phyloP scores from a whole-genome alignment of 2,888 invertebrate species.

The Chydorus sphaericus region DNA sequence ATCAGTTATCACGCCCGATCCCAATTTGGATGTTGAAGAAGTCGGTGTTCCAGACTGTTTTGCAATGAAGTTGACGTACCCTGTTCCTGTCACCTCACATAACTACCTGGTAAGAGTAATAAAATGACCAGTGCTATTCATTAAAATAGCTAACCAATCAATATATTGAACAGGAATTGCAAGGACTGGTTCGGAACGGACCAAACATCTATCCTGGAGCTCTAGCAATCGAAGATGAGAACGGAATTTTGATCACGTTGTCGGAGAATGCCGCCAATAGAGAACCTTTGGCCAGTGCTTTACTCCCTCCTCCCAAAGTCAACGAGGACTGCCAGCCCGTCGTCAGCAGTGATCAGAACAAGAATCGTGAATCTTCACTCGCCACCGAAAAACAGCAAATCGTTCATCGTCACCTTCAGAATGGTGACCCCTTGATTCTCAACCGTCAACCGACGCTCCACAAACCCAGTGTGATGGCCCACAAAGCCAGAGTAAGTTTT shows the following conservation, averaged over 20 bases:
- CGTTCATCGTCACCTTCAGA: slow-evolving; percentile 75
- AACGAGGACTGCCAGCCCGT: not conserved
- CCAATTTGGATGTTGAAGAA: slow-evolving; percentile 88
- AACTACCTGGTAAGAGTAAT: slow-evolving; percentile 35
- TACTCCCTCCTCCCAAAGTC: slow-evolving; percentile 45
- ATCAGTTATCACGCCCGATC: slow-evolving; percentile 97
- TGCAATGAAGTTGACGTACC: slow-evolving; percentile 82
- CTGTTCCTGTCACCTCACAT: slow-evolving; percentile 69
- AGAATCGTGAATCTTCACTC: not conserved
- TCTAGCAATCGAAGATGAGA: slow-evolving; percentile 60
- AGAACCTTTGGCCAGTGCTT: slow-evolving; percentile 58
- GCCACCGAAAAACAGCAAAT: not conserved
- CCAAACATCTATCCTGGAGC: slow-evolving; percentile 85
- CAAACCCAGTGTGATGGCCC: slow-evolving; percentile 93
- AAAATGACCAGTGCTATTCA: too few species aligned
- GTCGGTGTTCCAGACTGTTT: slow-evolving; percentile 91
- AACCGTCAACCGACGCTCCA: slow-evolving; percentile 97
- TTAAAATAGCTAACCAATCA: too few species aligned
- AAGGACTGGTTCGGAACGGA: slow-evolving; percentile 80
- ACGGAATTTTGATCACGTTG: slow-evolving; percentile 55
- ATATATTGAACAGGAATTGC: slow-evolving; percentile 51
- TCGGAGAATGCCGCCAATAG: slow-evolving; percentile 49
- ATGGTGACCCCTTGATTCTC: slow-evolving; percentile 79
- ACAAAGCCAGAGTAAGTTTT: slow-evolving; percentile 41
- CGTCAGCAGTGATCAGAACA: not conserved